Conservation (phyloP, 2,888 invertebrate species). For the Adelognathus sp. region DNA sequence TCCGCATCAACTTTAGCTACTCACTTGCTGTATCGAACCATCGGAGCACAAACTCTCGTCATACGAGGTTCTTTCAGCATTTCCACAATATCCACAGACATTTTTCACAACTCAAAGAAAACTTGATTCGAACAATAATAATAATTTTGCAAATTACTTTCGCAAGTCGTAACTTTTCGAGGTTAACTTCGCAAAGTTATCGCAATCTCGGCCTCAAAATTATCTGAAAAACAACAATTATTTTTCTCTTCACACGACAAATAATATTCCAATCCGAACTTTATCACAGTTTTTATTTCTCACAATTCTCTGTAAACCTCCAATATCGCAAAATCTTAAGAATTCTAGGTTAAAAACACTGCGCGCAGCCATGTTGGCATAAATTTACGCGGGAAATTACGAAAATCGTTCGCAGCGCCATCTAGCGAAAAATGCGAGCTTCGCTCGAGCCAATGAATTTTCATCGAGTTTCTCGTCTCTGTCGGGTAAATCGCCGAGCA, state of each 20-base stretch:
- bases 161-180: not conserved
- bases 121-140: not conserved
- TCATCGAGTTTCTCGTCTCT: not conserved
- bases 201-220: not conserved
- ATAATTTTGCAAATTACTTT: not conserved
- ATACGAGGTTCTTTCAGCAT: constrained; percentile 84
- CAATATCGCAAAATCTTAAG: not conserved
- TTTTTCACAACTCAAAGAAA: constrained; percentile 39
- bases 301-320: not conserved
- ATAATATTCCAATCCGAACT: not conserved
- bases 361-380: not conserved
- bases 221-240: not conserved
- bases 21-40: constrained; percentile 96
- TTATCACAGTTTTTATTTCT: not conserved
- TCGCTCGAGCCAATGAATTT: not conserved
- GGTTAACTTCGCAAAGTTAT: not conserved
- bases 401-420: not conserved
- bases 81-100: constrained; percentile 83
- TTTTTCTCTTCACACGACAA: not conserved
- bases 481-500: not conserved
- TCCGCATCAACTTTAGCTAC: constrained; percentile 54
- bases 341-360: not conserved
- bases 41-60: constrained; percentile 94
- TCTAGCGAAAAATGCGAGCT: not conserved
- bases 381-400: not conserved